phyloP scores from a whole-genome alignment of 2,113 vertebrate species.

The Mus spicilegus region DNA sequence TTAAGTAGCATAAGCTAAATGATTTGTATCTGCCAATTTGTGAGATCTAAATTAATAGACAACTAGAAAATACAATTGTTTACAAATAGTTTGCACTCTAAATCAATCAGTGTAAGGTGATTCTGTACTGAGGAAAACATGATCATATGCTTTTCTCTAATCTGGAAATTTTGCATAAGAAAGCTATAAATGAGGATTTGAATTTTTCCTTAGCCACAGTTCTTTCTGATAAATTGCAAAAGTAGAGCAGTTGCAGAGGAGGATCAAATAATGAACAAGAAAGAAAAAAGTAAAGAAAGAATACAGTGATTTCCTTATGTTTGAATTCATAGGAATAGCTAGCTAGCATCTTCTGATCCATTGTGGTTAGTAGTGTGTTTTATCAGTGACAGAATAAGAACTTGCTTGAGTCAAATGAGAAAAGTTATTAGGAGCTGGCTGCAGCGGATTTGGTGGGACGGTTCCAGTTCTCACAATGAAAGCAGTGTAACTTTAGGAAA shows the following conservation, averaged over 20 bases:
- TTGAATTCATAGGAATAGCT: not conserved
- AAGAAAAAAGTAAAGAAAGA: not conserved
- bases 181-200: not conserved
- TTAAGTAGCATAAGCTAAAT: slow-evolving; percentile 6
- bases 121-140: slow-evolving; percentile 51
- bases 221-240: slow-evolving; percentile 3
- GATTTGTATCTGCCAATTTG: not conserved
- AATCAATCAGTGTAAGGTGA: slow-evolving; percentile 58
- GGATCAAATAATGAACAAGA: not conserved
- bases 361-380: not conserved
- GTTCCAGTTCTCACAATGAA: not conserved
- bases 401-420: not conserved
- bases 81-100: slow-evolving; percentile 46
- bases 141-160: not conserved
- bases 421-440: not conserved
- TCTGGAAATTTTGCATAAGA: not conserved
- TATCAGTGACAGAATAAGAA: not conserved
- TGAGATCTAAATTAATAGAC: not conserved
- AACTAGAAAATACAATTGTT: slow-evolving; percentile 63
- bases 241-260: not conserved
- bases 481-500: slow-evolving; percentile 33
- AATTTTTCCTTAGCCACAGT: not conserved
- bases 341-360: not conserved
- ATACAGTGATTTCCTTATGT: not conserved
- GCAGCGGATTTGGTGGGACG: not conserved